Evolutionary conservation across 2,113 vertebrate species (phyloP).

Genomic region (Poecilia latipinna): DNA sequence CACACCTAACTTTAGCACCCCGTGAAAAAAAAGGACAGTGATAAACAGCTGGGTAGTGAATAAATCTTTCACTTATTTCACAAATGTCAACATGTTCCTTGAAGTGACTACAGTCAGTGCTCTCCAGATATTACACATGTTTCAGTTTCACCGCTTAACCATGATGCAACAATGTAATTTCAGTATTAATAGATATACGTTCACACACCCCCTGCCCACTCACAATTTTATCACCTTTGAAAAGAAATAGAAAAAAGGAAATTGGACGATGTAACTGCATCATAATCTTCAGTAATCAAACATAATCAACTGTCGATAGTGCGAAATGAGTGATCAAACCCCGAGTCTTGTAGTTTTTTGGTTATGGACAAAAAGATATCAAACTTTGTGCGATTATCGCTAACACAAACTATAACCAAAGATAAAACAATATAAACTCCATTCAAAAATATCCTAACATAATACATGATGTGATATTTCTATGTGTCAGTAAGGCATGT

Average conservation of each 20-base stretch:
- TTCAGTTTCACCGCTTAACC: conserved; percentile 27
- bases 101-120: conserved; percentile 3
- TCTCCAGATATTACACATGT: conserved; percentile 29
- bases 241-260: background rate
- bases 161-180: conserved; percentile 32
- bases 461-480: background rate
- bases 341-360: background rate
- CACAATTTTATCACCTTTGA: background rate
- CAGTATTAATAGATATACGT: background rate
- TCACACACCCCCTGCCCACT: background rate
- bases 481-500: background rate
- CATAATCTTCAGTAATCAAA: background rate
- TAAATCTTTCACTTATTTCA: background rate
- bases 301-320: background rate
- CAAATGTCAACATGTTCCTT: conserved; percentile 38
- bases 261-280: background rate
- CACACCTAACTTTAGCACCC: background rate
- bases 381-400: background rate
- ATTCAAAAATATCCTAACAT: background rate
- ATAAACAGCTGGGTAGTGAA: background rate
- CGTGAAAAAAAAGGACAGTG: too few species aligned
- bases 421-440: background rate
- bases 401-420: background rate
- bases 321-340: background rate
- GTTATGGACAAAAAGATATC: background rate